Base-by-base conservation (phyloP, 35 echinoderm and acorn worm genomes). In the Heliocidaris tuberculata region DNA sequence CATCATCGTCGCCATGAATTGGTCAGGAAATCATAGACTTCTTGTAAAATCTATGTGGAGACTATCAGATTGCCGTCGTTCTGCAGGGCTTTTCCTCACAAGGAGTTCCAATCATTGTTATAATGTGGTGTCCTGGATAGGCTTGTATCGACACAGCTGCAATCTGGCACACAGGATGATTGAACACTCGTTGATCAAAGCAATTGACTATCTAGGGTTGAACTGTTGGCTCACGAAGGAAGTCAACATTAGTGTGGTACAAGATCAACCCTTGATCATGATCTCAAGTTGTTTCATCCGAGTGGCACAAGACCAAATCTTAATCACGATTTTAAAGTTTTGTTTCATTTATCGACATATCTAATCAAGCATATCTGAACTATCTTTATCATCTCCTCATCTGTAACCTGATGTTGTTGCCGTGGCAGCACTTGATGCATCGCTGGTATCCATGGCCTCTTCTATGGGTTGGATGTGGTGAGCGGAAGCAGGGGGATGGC, bases 371-470 rank as follows among this genome's bases (percentile, higher is more conserved):
- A 27, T 78, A 78, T 24, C 19, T 16, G 24, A 16, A 2, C 49
- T 59, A 93, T 93, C 91, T 93, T 24, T 16, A 24, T 30, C 47
- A 52, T 16, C 31, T 92, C 31, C 48, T 93, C 91, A 93, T 59
- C 91, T 93, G 13, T 93, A 93, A 7, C 91, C 91, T 9, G 91
- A 93, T 59, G 91, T 59, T 16, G 48, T n/a, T 47, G 87, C 12
- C 24, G 32, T 30, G 11, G 87, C 32, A 48, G 87, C 30, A 42
- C 32, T 89, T 15, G 47, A 19, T 24, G 91, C 91, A 24, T 97
- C 97, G 19, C 94, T 96, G 4, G 97, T 97, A 65, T 97, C 97
- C 97, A 97, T 97, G 16, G 95, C 95, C 54, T 97, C 97, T 7
- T 96, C 97, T 19, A 89, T 95, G 2, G 94, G 71, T 12, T 89